Percentiles rank a stretch among this genome's conserved stretches.
Evolutionary conservation across 2,113 vertebrate genomes (phyloP).

Genomic region (Cettia cetti): DNA sequence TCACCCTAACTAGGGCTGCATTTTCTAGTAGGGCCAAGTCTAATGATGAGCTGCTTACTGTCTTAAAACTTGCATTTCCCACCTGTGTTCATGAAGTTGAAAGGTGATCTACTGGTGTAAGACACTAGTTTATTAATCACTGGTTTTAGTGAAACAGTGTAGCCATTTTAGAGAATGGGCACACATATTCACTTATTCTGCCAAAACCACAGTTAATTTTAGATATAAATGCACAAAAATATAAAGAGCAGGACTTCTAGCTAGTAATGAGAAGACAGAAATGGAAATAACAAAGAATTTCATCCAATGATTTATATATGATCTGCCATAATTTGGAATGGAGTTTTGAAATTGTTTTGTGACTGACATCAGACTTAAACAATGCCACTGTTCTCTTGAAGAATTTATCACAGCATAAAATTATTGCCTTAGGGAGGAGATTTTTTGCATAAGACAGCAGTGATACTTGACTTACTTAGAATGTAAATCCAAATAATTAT

Average conservation of each 20-base stretch:
- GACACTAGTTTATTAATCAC: background rate
- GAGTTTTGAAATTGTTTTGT: background rate
- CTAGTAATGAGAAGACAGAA: background rate
- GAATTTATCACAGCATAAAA: background rate
- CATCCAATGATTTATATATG: background rate
- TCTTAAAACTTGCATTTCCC: background rate
- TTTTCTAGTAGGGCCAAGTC: background rate
- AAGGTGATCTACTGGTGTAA: background rate
- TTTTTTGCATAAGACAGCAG: background rate
- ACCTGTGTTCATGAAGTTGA: background rate
- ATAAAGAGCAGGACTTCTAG: background rate
- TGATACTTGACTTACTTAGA: background rate
- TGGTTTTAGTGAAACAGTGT: background rate
- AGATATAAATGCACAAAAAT: background rate
- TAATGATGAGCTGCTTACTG: background rate
- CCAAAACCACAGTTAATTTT: background rate
- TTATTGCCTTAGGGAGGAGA: background rate
- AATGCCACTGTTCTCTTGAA: background rate
- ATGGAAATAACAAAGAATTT: background rate
- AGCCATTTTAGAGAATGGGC: background rate
- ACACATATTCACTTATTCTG: background rate
- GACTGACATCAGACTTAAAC: background rate
- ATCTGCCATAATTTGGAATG: background rate
- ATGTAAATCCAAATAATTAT: background rate
- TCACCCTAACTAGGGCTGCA: background rate